Evolutionary conservation across 2,888 invertebrate genomes (phyloP), one percentile per base, ranked within the genome.

Genomic region (Hirtodrosophila alboralis): DNA sequence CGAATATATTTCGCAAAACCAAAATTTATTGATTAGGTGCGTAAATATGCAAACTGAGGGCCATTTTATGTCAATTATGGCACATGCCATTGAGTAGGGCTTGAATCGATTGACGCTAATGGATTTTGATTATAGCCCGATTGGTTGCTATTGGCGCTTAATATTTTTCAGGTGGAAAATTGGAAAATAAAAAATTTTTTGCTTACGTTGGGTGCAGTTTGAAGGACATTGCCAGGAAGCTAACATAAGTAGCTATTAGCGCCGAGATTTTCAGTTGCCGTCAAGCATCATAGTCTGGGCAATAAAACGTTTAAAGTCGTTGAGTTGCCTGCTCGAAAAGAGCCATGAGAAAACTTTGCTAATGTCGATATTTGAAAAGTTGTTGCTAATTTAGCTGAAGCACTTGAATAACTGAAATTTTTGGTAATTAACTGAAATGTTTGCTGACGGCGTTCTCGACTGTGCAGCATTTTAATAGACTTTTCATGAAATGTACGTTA

Each of bases 341-440:
- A 45, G 28, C 28, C 36, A 16, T 38, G 16, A 6, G 33, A n/a
- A 71, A 81, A 84, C 38, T 79, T 78, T 78, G 48, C 31, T 34
- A 37, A 54, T 64, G 77, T 69, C 86, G 85, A 86, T 84, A 77
- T 86, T 84, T 86, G 68, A 73, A 86, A 86, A 80, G 81, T 86
- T 81, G 60, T 53, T 61, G 61, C 60, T 67, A 78, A 86, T 81
- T 85, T 75, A 34, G 58, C 51, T 54, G 36, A 75, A 85, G 84
- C 62, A 66, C 83, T 81, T 69, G 60, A 60, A 41, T 16, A 75
- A 69, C 65, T 67, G 41, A 64, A 87, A 83, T 78, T 67, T 64
- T 45, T 49, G 62, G 60, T 86, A 86, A 87, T 83, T 83, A 83
- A 69, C 67, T 58, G 66, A 66, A 74, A 62, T 61, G 34, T 59